These are phyloP conservation scores for Saimiri boliviensis DNA, from an alignment of 2,113 vertebrate species.

Conservation along the genomic window DNA sequence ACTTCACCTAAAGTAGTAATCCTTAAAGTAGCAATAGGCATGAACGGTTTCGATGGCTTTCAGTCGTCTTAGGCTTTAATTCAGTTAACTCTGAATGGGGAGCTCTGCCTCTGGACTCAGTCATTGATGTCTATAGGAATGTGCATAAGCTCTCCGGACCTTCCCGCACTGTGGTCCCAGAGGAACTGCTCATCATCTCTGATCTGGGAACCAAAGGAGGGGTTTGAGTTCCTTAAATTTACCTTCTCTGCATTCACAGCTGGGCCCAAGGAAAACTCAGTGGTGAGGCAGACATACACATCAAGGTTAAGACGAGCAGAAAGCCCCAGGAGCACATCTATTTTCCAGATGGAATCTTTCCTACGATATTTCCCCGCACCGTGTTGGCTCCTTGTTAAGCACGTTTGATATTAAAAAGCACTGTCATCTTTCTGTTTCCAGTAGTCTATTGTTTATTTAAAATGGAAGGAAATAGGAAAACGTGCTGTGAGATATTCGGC, in stretches of 20 bases:
- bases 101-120: not conserved
- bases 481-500: not conserved
- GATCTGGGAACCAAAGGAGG: not conserved
- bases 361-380: not conserved
- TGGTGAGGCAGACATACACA: not conserved
- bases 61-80: not conserved
- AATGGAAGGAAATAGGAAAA: not conserved
- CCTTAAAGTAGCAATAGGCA: not conserved
- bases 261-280: not conserved
- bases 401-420: not conserved
- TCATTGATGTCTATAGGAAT: slow-evolving; percentile 37
- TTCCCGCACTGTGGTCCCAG: not conserved
- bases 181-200: not conserved
- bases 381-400: not conserved
- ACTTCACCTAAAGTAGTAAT: not conserved
- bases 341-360: slow-evolving; percentile 17
- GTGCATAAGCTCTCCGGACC: not conserved
- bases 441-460: not conserved
- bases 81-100: slow-evolving; percentile 39
- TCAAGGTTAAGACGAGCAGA: not conserved
- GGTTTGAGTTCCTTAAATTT: not conserved
- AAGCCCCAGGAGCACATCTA: not conserved
- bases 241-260: not conserved
- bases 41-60: not conserved
- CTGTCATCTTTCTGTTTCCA: not conserved